These are phyloP conservation scores for Drosophila virilis DNA, from an alignment of 1,140 invertebrate species.

Conservation along the genomic window DNA sequence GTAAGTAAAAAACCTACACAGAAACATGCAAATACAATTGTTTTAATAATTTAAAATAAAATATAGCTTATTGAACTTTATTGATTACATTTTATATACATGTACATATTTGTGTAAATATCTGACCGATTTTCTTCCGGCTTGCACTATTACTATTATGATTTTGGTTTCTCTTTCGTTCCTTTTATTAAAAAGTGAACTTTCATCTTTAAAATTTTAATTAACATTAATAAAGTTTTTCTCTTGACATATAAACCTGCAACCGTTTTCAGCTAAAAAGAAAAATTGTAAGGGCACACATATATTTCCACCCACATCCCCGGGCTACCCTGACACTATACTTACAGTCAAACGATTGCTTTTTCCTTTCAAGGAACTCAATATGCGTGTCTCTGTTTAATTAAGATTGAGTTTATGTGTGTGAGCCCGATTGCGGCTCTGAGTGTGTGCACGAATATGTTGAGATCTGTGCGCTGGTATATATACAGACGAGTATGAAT, in stretches of 20 bases:
- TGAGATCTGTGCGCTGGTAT: conserved; percentile 16
- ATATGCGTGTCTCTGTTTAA: conserved; percentile 78
- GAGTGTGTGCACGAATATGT: conserved; percentile 19
- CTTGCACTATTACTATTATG: too few relatives aligned
- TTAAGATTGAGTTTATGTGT: conserved; percentile 72
- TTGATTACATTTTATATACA: too few relatives aligned
- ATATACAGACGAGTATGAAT: conserved; percentile 60
- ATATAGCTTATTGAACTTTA: too few relatives aligned
- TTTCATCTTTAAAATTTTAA: conserved; percentile 41
- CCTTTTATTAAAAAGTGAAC: conserved; percentile 10
- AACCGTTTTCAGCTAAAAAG: conserved; percentile 36
- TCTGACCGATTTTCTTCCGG: too few relatives aligned
- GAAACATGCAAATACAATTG: too few relatives aligned
- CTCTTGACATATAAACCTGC: background rate
- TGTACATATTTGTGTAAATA: too few relatives aligned
- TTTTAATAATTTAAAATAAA: too few relatives aligned
- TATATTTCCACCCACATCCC: background rate
- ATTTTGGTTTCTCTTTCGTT: background rate
- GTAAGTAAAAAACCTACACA: too few relatives aligned
- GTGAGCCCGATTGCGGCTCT: conserved; percentile 2
- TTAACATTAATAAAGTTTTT: background rate
- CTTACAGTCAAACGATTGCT: conserved; percentile 59
- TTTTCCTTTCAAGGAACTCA: conserved; percentile 75
- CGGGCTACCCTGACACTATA: conserved; percentile 8
- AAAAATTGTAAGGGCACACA: conserved; percentile 41